Percentiles rank a stretch among this genome's conserved stretches.
Evolutionary conservation across 2,888 invertebrate species (phyloP).

Genomic region (Agelastica alni): DNA sequence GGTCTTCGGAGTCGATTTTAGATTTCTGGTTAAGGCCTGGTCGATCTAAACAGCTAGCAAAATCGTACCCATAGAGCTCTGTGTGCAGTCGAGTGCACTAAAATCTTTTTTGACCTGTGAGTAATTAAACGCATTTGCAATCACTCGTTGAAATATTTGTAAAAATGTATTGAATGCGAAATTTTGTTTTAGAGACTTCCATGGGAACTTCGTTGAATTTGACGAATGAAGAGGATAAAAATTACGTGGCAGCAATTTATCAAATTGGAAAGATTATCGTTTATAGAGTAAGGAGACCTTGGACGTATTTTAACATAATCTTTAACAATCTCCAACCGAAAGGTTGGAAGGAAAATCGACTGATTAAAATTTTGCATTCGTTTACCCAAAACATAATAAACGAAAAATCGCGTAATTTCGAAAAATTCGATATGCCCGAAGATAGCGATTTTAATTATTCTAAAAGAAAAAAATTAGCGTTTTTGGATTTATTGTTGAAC

Average conservation of each 20-base stretch:
- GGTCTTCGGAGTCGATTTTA: no score
- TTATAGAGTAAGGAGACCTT: constrained; percentile 38
- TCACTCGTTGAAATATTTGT: no score
- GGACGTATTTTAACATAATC: constrained; percentile 34
- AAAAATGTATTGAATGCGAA: no score
- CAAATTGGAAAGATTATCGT: constrained; percentile 37
- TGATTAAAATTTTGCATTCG: constrained; percentile 36
- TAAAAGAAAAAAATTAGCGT: constrained; percentile 53
- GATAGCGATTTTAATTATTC: constrained; percentile 41
- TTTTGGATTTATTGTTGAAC: constrained; percentile 43
- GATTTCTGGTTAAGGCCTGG: no score
- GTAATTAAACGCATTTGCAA: no score
- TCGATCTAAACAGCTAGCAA: no score
- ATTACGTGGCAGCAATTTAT: constrained; percentile 36
- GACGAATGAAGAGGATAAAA: constrained; percentile 30
- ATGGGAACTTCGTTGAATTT: constrained; percentile 14
- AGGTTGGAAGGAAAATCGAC: constrained; percentile 29
- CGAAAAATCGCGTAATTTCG: constrained; percentile 31
- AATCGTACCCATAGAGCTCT: no score
- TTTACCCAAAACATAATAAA: constrained; percentile 43
- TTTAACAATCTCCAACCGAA: constrained; percentile 27
- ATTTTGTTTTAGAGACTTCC: not conserved
- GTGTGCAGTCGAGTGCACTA: no score
- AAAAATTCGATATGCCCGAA: constrained; percentile 40
- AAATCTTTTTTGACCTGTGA: no score